Evolutionary conservation across 2,888 invertebrate genomes (phyloP).

Genomic region (Sminthurinus aureus): DNA sequence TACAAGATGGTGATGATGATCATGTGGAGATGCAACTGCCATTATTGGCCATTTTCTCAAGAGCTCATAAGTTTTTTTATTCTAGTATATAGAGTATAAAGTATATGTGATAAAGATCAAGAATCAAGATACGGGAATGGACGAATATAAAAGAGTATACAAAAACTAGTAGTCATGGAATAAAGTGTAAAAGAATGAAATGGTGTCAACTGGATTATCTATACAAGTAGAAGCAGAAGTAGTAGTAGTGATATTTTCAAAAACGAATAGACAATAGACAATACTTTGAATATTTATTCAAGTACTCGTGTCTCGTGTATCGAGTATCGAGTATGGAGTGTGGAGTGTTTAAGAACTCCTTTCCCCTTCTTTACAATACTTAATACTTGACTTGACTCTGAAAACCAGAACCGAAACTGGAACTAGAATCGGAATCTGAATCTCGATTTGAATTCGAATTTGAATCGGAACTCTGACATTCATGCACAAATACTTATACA

Average conservation of each 20-base stretch:
- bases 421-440: too few relatives aligned
- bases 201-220: too few relatives aligned
- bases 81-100: neutral
- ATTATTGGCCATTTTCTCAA: neutral
- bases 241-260: neutral
- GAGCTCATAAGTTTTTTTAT: constrained; percentile 1
- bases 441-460: too few relatives aligned
- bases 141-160: too few relatives aligned
- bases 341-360: too few relatives aligned
- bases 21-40: neutral
- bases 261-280: neutral
- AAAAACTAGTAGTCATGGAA: too few relatives aligned
- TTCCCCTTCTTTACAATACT: neutral
- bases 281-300: constrained; percentile 12
- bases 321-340: too few relatives aligned
- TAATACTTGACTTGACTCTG: neutral
- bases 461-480: neutral
- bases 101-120: neutral
- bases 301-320: neutral
- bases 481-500: neutral
- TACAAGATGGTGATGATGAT: too few relatives aligned
- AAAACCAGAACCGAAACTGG: too few relatives aligned
- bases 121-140: too few relatives aligned
- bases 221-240: neutral
- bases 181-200: too few relatives aligned